Conservation (phyloP, 2,797 vertebrate species). For the Gymnothorax reevesii region DNA sequence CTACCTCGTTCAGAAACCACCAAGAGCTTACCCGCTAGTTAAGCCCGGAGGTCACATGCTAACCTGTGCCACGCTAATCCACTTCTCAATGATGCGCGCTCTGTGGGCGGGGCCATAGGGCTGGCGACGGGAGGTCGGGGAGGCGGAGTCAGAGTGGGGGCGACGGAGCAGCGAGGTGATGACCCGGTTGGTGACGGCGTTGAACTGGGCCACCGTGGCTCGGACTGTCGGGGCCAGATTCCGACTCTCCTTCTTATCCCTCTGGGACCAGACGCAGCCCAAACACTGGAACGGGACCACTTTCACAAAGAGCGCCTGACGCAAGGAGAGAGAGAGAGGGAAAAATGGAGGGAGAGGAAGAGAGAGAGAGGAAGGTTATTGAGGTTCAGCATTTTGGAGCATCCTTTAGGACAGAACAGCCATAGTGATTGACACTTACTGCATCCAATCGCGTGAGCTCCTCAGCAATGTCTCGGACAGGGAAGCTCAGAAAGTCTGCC, state of each 20-base stretch:
- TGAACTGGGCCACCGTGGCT: slow-evolving; percentile 85
- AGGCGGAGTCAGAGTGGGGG: slow-evolving; percentile 31
- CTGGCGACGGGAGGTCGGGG: slow-evolving; percentile 54
- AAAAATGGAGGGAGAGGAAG: not conserved
- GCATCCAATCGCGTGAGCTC: slow-evolving; percentile 83
- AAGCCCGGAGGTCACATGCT: not conserved
- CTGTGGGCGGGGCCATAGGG: slow-evolving; percentile 61
- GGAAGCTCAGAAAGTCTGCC: slow-evolving; percentile 69
- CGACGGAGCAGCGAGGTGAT: slow-evolving; percentile 74
- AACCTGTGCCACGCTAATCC: slow-evolving; percentile 84
- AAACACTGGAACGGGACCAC: slow-evolving; percentile 82
- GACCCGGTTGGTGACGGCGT: slow-evolving; percentile 78
- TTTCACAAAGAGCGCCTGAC: slow-evolving; percentile 76
- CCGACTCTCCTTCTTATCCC: slow-evolving; percentile 75
- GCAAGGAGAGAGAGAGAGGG: not conserved
- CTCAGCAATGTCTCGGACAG: slow-evolving; percentile 75
- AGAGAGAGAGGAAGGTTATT: not conserved
- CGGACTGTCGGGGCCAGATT: slow-evolving; percentile 78
- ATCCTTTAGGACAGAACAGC: not conserved
- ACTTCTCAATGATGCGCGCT: slow-evolving; percentile 79
- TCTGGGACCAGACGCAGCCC: slow-evolving; percentile 84
- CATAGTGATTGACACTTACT: slow-evolving; percentile 50
- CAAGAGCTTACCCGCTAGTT: too few relatives aligned
- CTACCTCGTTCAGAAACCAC: not conserved
- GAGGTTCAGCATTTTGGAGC: not conserved